phyloP scores from a whole-genome alignment of 2,888 invertebrate species.

The Acholoe squamosa region DNA sequence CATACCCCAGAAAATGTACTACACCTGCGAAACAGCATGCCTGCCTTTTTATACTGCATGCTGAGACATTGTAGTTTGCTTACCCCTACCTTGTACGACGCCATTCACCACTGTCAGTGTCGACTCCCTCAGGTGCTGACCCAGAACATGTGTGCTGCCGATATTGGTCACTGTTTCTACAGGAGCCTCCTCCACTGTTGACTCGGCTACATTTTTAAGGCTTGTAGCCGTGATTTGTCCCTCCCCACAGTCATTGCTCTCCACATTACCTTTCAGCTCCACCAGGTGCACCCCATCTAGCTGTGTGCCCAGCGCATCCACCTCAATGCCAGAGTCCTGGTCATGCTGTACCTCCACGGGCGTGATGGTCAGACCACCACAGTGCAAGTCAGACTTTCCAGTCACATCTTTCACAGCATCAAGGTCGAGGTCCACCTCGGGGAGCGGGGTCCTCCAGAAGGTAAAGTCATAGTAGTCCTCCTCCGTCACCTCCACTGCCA shows the following conservation, averaged over 20 bases:
- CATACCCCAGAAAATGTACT: neutral
- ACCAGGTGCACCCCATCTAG: constrained; percentile 34
- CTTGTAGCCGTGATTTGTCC: neutral
- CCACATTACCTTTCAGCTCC: constrained; percentile 33
- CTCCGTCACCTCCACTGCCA: constrained; percentile 39
- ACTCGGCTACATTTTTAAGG: constrained; percentile 74
- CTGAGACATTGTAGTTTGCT: constrained; percentile 45
- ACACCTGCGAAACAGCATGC: neutral
- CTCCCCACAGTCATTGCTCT: neutral
- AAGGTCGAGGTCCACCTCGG: constrained; percentile 81
- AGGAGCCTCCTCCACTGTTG: constrained; percentile 61
- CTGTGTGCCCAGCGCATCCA: constrained; percentile 21
- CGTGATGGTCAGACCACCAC: constrained; percentile 30
- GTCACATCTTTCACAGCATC: constrained; percentile 36
- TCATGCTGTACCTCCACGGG: constrained; percentile 50
- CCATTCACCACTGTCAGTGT: constrained; percentile 78
- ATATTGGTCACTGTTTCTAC: constrained; percentile 75
- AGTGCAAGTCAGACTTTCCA: neutral
- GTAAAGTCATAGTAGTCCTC: constrained; percentile 80
- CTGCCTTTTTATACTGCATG: neutral
- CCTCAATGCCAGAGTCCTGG: constrained; percentile 39
- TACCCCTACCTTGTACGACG: constrained; percentile 76
- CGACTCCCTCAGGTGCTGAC: constrained; percentile 75
- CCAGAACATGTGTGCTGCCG: constrained; percentile 78
- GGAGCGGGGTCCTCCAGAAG: constrained; percentile 85